Evolutionary conservation across 2,113 vertebrate species (phyloP).

Genomic region (Tupaia tana): DNA sequence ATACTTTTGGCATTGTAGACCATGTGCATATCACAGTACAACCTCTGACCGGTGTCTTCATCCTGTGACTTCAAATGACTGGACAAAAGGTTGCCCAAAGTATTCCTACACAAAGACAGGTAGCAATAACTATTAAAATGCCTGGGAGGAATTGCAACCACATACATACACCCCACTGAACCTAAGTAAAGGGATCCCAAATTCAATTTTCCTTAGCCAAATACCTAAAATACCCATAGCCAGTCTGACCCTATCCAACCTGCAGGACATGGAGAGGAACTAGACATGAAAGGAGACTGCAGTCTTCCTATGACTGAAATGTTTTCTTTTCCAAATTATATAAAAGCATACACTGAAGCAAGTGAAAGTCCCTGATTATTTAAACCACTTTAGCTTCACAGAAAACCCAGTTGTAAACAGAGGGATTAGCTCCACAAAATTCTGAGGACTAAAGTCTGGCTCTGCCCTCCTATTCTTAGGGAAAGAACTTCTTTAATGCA

Average conservation of each 20-base stretch:
- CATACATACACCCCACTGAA: not conserved
- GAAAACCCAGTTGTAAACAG: not conserved
- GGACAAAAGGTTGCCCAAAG: not conserved
- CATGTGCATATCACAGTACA: not conserved
- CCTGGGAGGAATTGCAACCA: not conserved
- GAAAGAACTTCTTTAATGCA: not conserved
- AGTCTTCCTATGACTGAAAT: not conserved
- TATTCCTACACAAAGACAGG: not conserved
- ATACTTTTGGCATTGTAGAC: not conserved
- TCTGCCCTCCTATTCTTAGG: not conserved
- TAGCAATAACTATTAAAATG: not conserved
- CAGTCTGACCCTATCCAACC: not conserved
- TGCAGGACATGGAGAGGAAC: not conserved
- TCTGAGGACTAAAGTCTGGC: not conserved
- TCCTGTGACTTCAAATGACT: not conserved
- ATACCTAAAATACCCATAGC: not conserved
- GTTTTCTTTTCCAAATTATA: constrained; percentile 17
- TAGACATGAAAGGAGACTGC: not conserved
- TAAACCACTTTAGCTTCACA: constrained; percentile 29
- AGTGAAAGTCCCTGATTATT: not conserved
- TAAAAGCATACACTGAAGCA: not conserved
- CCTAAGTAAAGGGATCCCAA: not conserved
- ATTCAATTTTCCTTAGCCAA: not conserved
- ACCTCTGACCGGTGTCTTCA: not conserved
- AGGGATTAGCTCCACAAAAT: not conserved